Evolutionary conservation across 2,888 invertebrate species (phyloP).

Genomic region (Argyra leucocephala): DNA sequence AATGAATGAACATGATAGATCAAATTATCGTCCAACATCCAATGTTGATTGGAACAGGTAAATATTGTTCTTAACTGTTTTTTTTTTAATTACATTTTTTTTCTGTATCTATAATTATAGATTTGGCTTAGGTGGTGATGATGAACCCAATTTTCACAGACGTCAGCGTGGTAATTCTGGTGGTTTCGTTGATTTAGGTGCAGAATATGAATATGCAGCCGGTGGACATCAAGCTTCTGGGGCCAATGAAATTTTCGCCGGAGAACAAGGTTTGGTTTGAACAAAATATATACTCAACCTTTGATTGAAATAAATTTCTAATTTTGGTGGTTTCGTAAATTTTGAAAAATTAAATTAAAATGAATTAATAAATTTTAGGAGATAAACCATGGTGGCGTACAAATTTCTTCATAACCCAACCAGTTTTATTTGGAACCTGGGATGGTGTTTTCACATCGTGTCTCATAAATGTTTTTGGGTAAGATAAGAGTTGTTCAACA

Average conservation of each 20-base stretch:
- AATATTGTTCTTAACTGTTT: slow-evolving; percentile 26
- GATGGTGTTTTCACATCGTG: slow-evolving; percentile 97
- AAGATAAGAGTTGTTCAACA: slow-evolving; percentile 13
- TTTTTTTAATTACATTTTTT: neutral
- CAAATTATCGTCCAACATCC: slow-evolving; percentile 28
- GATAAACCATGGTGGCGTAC: slow-evolving; percentile 71
- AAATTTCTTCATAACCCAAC: slow-evolving; percentile 92
- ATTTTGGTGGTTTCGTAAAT: neutral
- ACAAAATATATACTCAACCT: no score
- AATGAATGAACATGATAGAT: slow-evolving; percentile 15
- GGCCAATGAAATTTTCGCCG: slow-evolving; percentile 83
- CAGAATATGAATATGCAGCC: slow-evolving; percentile 64
- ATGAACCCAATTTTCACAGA: slow-evolving; percentile 44
- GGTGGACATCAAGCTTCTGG: slow-evolving; percentile 79
- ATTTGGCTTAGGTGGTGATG: slow-evolving; percentile 42
- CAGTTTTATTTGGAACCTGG: slow-evolving; percentile 87
- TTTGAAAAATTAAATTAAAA: no score
- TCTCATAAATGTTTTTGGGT: slow-evolving; percentile 90
- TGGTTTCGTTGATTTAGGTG: slow-evolving; percentile 66
- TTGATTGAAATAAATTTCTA: neutral
- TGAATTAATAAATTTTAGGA: slow-evolving; percentile 23
- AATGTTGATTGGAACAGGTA: slow-evolving; percentile 40
- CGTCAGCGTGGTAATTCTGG: slow-evolving; percentile 56
- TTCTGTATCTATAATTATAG: slow-evolving; percentile 21
- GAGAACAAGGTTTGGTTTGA: slow-evolving; percentile 81